phyloP scores from a whole-genome alignment of 2,888 invertebrate genomes.

The Sisyra nigra region DNA sequence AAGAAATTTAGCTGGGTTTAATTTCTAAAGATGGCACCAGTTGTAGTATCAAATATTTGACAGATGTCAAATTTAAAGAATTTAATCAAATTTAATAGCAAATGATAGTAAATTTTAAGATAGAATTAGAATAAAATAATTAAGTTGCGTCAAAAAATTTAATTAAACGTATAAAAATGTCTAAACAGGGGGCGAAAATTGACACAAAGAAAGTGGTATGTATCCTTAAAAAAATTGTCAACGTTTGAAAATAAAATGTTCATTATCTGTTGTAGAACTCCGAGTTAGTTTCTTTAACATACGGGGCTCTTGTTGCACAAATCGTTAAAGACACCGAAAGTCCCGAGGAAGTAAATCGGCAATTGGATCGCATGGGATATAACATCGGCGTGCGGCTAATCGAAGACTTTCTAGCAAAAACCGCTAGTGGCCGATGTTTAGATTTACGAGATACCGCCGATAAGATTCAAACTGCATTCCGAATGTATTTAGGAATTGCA shows the following conservation, averaged over 20 bases:
- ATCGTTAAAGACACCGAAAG: constrained; percentile 93
- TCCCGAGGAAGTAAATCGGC: constrained; percentile 94
- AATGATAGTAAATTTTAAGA: too few relatives aligned
- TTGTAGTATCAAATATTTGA: too few relatives aligned
- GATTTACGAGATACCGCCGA: constrained; percentile 97
- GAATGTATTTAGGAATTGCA: constrained; percentile 79
- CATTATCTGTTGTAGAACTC: constrained; percentile 57
- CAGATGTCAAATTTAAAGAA: too few relatives aligned
- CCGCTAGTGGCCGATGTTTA: constrained; percentile 74
- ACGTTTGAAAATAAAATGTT: neutral
- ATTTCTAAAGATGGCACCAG: too few relatives aligned
- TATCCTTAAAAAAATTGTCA: constrained; percentile 12
- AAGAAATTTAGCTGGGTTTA: too few relatives aligned
- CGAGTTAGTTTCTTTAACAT: constrained; percentile 91
- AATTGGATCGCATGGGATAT: constrained; percentile 88
- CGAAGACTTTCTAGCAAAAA: constrained; percentile 92
- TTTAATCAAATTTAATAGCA: too few relatives aligned
- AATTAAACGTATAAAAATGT: constrained; percentile 42
- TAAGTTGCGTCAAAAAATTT: too few relatives aligned
- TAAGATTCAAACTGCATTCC: constrained; percentile 69
- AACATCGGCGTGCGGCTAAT: constrained; percentile 96
- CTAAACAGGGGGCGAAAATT: constrained; percentile 49
- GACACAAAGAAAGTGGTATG: constrained; percentile 67
- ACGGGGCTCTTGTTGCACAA: constrained; percentile 94
- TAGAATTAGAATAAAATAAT: too few relatives aligned